Evolutionary conservation across 2,113 vertebrate species (phyloP).

Genomic region (Natator depressus): DNA sequence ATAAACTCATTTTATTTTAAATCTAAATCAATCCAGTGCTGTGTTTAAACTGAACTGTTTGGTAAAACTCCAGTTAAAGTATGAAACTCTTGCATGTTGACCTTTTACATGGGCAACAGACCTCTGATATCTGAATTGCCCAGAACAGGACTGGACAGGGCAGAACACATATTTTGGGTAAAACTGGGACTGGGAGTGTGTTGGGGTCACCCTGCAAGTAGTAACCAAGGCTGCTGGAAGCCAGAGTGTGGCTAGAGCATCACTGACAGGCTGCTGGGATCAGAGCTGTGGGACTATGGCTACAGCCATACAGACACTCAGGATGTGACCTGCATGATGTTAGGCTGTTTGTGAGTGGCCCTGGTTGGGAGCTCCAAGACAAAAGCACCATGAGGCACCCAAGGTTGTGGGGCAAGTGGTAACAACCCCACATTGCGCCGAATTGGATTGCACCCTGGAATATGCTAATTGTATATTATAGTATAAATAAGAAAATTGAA

Average conservation of each 20-base stretch:
- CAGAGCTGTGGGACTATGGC: no score
- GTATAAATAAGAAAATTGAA: not conserved
- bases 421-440: not conserved
- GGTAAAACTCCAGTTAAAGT: no score
- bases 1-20: no score
- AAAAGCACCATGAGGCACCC: not conserved
- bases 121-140: no score
- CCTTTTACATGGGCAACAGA: no score
- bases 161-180: no score
- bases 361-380: not conserved
- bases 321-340: not conserved
- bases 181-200: no score
- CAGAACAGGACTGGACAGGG: no score
- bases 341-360: not conserved
- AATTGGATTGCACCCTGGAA: not conserved
- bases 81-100: no score
- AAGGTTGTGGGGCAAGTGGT: not conserved
- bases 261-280: no score
- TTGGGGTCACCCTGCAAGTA: not conserved
- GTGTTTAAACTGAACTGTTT: no score
- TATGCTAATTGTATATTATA: not conserved
- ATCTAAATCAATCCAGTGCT: no score
- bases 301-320: not conserved
- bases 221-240: not conserved
- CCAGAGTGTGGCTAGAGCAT: not conserved